Evolutionary conservation across 1,140 invertebrate genomes (phyloP), one percentile per base, ranked within the genome.

Genomic region (Drosophila sp.): DNA sequence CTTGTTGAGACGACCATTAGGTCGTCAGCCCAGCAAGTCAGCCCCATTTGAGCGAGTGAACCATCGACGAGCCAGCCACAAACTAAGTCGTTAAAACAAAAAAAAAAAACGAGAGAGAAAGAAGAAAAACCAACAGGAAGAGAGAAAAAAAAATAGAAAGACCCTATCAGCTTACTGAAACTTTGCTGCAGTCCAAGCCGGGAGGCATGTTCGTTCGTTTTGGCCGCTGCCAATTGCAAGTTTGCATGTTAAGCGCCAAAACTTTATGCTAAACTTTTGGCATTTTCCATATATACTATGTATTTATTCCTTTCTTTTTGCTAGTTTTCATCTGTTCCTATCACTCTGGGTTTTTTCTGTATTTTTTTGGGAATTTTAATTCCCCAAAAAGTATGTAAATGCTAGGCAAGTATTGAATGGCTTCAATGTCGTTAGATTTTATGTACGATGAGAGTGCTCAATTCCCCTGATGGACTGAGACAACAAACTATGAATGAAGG

Each of bases 31-130:
- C 29, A 35, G 33, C 33, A 6, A 35, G 33, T 35, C 10, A 10
- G 33, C 7, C 33, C 33, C 33, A 35, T 35, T 8, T 17, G 17
- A 17, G 17, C 17, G 17, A 17, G 17, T 17, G 17, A 8, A 35
- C 35, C 35, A 38, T 38, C 35, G 7, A 38, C 35, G 55, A 54
- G 35, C n/a, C 65, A 32, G 69, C 83, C 83, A 54, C 76, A 87
- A 87, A 82, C 72, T 83, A 89, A 87, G 84, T 83, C 79, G 83
- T 89, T 87, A 87, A 87, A 87, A 80, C 76, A 87, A 83, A 83
- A 80, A 87, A 83, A 27, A 17, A 87, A 82, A 76, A 86, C 8
- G 44, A 50, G 23, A 27, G 11, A 4, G 11, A 23, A 5, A 50
- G 44, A 17, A 17, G 17, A 17, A 17, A 17, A 17, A 17, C 17